These are phyloP conservation scores for Graptemys geographica DNA, from an alignment of 2,797 vertebrate genomes.

Conservation along the genomic window DNA sequence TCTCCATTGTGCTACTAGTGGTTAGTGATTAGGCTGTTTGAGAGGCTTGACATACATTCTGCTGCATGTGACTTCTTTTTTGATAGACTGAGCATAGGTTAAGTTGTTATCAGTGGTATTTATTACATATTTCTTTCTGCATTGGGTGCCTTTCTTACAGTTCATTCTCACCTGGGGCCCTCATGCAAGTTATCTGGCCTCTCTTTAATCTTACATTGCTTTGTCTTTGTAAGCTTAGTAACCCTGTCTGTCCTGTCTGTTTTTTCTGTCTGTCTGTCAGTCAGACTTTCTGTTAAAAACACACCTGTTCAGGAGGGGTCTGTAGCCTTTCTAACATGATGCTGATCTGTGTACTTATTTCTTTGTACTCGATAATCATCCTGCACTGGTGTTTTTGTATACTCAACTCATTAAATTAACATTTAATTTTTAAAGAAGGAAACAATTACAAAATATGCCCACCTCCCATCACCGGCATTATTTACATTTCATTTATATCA, in stretches of 20 bases:
- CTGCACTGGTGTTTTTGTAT: background rate
- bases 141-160: background rate
- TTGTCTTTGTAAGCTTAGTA: background rate
- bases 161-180: conserved; percentile 15
- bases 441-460: background rate
- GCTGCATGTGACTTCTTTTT: background rate
- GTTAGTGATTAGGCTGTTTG: background rate
- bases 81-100: background rate
- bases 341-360: background rate
- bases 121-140: background rate
- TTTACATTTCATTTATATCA: background rate
- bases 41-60: background rate
- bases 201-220: background rate
- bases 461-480: background rate
- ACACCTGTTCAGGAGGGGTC: background rate
- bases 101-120: background rate
- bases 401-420: background rate
- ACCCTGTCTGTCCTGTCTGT: background rate
- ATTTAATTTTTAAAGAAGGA: background rate
- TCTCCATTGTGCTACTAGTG: background rate
- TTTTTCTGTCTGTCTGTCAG: background rate
- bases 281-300: background rate
- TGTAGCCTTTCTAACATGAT: background rate
- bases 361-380: conserved; percentile 1
- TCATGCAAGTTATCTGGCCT: conserved; percentile 25